Evolutionary conservation across 2,797 vertebrate genomes (phyloP), one percentile per base, ranked within the genome.

Genomic region (Microcaecilia unicolor): DNA sequence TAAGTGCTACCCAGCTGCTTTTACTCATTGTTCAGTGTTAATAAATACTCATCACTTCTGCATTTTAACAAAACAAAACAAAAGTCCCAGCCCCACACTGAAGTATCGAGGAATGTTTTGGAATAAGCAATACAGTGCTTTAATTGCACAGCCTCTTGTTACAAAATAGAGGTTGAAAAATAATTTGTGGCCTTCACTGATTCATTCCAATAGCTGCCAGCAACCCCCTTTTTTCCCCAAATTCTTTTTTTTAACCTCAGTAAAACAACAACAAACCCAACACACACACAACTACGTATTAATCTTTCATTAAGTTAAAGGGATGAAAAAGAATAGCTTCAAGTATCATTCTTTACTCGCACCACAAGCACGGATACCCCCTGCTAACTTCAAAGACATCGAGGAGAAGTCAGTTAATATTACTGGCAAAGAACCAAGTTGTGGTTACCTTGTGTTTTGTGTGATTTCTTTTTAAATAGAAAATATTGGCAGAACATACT

Each of bases 271-370:
- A 92, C 89, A 89, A 91, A 93, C n/a, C n/a, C 87, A 90, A 90
- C 88, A 88, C 89, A 91, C 94, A 90, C 91, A 92, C 87, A 81
- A n/a, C n/a, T 86, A 89, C 90, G 84, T 87, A 96, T 98, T 94
- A 97, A 98, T 96, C 91, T 97, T 97, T 95, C 90, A 97, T 95
- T 93, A 96, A 87, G 88, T 87, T 89, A 74, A 86, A 85, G 72
- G 87, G 92, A 98, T 97, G 93, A 97, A 98, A 98, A 94, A 91
- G 87, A 94, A 93, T 91, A 85, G 72, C 89, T 97, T 93, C 90
- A 88, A 93, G 88, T 90, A 88, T 90, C 89, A 76, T 89, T 92
- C 87, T 85, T 86, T 85, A 84, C 85, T 81, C 78, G 84, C 84
- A 84, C 80, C 82, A 79, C 71, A 67, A 92, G 90, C 83, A 72